Percentiles rank a stretch among this genome's conserved stretches.
phyloP scores from a whole-genome alignment of 2,113 vertebrate species.

The Dipodomys stephensi region DNA sequence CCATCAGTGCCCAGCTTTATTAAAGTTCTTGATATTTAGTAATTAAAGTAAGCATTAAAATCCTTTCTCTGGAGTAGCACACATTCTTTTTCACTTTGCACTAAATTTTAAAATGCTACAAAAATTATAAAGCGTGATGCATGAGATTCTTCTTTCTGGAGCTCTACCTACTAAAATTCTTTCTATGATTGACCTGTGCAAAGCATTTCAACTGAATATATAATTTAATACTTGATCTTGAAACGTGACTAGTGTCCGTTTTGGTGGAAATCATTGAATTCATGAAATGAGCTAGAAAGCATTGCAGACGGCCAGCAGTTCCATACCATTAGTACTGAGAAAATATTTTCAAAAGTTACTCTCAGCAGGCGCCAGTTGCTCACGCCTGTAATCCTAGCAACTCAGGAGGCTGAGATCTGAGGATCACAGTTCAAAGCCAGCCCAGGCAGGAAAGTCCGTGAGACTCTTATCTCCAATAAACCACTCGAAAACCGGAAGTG shows the following conservation, averaged over 20 bases:
- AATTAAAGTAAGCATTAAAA: background rate
- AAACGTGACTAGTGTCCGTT: background rate
- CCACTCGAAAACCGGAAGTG: no score
- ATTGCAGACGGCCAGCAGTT: background rate
- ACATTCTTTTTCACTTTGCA: background rate
- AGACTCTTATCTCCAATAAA: no score
- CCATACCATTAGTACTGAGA: background rate
- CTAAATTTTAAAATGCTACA: background rate
- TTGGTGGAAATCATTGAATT: background rate
- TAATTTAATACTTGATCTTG: background rate
- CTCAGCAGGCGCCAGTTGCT: background rate
- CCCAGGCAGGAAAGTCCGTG: no score
- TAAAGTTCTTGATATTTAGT: background rate
- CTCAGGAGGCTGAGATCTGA: no score
- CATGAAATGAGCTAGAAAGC: background rate
- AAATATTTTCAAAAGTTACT: constrained; percentile 18
- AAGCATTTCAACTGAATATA: background rate
- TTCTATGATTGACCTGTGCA: background rate
- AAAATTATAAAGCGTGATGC: background rate
- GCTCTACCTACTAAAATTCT: constrained; percentile 27
- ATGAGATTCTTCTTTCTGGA: background rate
- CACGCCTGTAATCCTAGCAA: no score
- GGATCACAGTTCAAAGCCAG: no score
- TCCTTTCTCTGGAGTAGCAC: background rate
- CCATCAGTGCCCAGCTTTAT: no score